phyloP scores from a whole-genome alignment of 2,113 vertebrate species.

The Ciconia stormi region DNA sequence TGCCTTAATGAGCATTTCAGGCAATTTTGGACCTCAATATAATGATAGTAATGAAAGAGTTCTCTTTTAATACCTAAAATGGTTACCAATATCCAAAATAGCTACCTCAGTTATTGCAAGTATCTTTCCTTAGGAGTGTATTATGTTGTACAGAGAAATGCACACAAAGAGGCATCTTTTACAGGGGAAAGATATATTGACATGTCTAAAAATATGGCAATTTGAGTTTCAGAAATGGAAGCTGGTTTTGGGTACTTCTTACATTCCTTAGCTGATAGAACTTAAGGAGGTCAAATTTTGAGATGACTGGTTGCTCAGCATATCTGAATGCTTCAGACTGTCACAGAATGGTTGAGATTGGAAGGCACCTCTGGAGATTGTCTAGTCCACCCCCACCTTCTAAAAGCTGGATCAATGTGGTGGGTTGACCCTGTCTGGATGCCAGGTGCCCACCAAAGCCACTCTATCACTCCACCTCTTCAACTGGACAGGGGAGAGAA shows the following conservation, averaged over 20 bases:
- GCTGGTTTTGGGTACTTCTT: background rate
- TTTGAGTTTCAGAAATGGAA: background rate
- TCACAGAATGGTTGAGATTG: background rate
- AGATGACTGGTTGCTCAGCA: background rate
- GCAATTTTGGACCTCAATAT: background rate
- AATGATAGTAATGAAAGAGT: background rate
- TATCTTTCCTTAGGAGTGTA: background rate
- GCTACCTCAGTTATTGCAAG: background rate
- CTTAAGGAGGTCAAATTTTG: background rate
- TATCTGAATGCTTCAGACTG: background rate
- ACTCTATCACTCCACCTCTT: too few species aligned
- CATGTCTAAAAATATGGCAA: background rate
- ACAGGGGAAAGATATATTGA: background rate
- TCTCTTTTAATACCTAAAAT: background rate
- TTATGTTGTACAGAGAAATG: background rate
- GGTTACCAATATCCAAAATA: background rate
- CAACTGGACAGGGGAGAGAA: too few species aligned
- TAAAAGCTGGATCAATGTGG: background rate
- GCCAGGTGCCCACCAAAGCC: too few species aligned
- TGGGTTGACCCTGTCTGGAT: too few species aligned
- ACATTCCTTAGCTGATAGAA: background rate
- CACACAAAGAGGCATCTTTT: background rate
- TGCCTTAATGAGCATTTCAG: background rate
- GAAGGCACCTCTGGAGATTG: background rate
- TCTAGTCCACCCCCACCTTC: too few species aligned